Evolutionary conservation across 2,797 vertebrate genomes (phyloP).

Genomic region (Onychomys torridus): DNA sequence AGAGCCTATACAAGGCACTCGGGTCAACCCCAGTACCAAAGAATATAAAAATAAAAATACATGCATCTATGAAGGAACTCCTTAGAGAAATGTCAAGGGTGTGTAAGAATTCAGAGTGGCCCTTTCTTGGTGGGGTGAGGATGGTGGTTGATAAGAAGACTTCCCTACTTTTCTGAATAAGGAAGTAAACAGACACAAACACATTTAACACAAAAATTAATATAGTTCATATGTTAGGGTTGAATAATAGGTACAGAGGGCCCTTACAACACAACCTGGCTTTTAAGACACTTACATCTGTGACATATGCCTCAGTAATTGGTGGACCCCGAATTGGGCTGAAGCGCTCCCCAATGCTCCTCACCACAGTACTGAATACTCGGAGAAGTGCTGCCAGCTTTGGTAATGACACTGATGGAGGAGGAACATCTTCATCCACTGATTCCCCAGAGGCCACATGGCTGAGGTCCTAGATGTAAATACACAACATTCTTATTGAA

Average conservation of each 20-base stretch:
- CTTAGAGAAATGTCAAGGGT: slow-evolving; percentile 26
- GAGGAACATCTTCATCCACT: slow-evolving; percentile 97
- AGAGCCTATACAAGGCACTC: background rate
- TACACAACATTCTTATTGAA: slow-evolving; percentile 65
- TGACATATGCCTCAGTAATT: slow-evolving; percentile 96
- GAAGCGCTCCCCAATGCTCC: slow-evolving; percentile 98
- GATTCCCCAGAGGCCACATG: slow-evolving; percentile 95
- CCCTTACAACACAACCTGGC: background rate
- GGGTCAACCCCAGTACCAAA: background rate
- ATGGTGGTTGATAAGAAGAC: background rate
- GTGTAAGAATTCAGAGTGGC: background rate
- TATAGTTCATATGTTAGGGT: too few species aligned
- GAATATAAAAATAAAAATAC: background rate
- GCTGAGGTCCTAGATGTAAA: slow-evolving; percentile 92
- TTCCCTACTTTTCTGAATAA: background rate
- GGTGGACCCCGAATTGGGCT: slow-evolving; percentile 96
- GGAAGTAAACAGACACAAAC: slow-evolving; percentile 12
- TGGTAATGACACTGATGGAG: slow-evolving; percentile 96
- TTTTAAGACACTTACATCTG: slow-evolving; percentile 91
- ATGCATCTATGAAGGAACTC: background rate
- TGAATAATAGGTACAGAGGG: background rate
- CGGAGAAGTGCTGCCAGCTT: slow-evolving; percentile 97
- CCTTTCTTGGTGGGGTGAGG: background rate
- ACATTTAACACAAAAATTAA: slow-evolving; percentile 7
- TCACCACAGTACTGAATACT: slow-evolving; percentile 99